Conservation (phyloP, 2,113 vertebrate species). For the Ailurus styani region DNA sequence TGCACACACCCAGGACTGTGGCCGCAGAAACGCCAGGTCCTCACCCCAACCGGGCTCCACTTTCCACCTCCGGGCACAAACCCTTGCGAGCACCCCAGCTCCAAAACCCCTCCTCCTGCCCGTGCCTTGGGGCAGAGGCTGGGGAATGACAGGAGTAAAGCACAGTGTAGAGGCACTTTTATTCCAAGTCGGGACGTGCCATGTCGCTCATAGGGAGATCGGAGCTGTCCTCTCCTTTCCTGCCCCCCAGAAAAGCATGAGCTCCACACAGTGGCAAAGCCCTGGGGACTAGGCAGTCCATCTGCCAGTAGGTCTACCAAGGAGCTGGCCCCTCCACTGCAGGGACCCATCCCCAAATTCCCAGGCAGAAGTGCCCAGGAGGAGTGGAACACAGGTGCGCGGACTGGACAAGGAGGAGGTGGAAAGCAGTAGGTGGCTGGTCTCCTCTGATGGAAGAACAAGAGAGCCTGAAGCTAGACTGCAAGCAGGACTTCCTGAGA, state of each 20-base stretch:
- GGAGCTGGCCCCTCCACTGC: background rate
- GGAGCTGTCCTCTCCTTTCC: background rate
- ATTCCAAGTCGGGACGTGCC: background rate
- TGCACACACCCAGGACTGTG: rapidly evolving
- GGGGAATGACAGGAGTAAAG: background rate
- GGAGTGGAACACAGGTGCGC: background rate
- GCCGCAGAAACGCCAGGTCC: background rate
- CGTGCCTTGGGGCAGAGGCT: background rate
- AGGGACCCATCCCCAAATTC: background rate
- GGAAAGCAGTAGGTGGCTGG: background rate
- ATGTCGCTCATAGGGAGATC: background rate
- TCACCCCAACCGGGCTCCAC: rapidly evolving
- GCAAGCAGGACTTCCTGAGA: background rate
- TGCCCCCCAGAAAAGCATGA: background rate
- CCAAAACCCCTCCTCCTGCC: background rate
- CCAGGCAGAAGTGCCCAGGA: background rate
- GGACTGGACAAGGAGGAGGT: background rate
- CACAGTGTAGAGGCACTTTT: background rate
- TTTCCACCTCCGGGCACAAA: background rate
- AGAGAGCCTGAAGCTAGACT: background rate
- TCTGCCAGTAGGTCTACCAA: background rate
- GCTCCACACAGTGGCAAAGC: background rate
- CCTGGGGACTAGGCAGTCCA: background rate
- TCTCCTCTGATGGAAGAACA: background rate
- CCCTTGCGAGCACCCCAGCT: background rate